Percentiles rank a stretch among this genome's conserved stretches.
Evolutionary conservation across 2,113 vertebrate species (phyloP).

Genomic region (Xyrauchen texanus): DNA sequence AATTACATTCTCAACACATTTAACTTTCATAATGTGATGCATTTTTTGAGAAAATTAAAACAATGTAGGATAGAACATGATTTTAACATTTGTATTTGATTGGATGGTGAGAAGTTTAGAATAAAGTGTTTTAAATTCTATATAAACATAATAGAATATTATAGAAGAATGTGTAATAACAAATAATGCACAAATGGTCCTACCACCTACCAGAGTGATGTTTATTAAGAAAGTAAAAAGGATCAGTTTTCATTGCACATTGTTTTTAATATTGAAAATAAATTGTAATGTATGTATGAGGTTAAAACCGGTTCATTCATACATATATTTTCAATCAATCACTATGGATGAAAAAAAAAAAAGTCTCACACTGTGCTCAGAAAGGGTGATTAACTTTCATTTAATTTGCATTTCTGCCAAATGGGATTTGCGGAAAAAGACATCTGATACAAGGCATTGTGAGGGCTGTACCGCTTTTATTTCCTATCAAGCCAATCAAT

Average conservation of each 20-base stretch:
- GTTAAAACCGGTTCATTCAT: slow-evolving; percentile 4
- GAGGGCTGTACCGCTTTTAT: slow-evolving; percentile 33
- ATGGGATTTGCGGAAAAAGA: background rate
- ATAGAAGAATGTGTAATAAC: background rate
- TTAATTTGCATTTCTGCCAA: slow-evolving; percentile 35
- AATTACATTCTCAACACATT: too few relatives aligned
- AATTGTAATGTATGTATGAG: background rate
- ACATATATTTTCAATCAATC: slow-evolving; percentile 11
- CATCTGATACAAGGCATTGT: slow-evolving; percentile 7
- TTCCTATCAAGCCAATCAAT: slow-evolving; percentile 30
- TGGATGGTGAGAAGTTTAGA: too few relatives aligned
- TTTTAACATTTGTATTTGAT: too few relatives aligned
- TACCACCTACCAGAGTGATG: background rate
- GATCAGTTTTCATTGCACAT: background rate
- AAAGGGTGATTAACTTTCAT: slow-evolving; percentile 26
- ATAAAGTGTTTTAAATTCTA: too few relatives aligned
- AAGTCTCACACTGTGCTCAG: background rate
- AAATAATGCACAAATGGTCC: background rate
- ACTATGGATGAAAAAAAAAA: background rate
- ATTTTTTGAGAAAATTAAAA: too few relatives aligned
- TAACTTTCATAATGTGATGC: too few relatives aligned
- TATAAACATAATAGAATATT: too few relatives aligned
- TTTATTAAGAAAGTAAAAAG: background rate
- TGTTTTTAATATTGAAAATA: slow-evolving; percentile 1
- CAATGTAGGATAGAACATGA: too few relatives aligned